Conservation (phyloP, 2,888 invertebrate genomes). For the Diabrotica balteata region DNA sequence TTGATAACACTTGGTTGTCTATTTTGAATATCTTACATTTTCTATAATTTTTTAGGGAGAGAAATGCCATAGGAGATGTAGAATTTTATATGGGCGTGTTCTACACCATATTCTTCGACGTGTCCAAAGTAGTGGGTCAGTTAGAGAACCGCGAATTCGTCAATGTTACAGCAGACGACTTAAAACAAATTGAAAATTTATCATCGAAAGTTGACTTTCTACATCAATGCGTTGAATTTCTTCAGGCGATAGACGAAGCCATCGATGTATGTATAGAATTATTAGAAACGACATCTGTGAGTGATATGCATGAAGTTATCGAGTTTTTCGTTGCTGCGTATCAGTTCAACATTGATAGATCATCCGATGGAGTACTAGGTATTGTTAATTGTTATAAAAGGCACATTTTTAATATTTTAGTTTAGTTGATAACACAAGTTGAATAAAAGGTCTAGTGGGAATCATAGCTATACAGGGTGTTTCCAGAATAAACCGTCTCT, state of each 20-base stretch:
- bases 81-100: slow-evolving; percentile 31
- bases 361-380: slow-evolving; percentile 70
- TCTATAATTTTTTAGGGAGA: not conserved
- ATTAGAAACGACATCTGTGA: slow-evolving; percentile 74
- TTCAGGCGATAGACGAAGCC: slow-evolving; percentile 45
- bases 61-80: slow-evolving; percentile 6
- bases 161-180: slow-evolving; percentile 39
- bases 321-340: slow-evolving; percentile 85
- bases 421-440: no score
- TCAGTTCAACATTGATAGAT: slow-evolving; percentile 78
- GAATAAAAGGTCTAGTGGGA: no score
- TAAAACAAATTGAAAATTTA: slow-evolving; percentile 61
- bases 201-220: slow-evolving; percentile 71
- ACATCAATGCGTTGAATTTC: slow-evolving; percentile 60
- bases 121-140: slow-evolving; percentile 23
- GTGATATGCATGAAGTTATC: slow-evolving; percentile 88
- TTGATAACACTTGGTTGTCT: no score
- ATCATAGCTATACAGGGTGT: no score
- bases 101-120: slow-evolving; percentile 31
- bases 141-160: slow-evolving; percentile 19
- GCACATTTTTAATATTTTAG: no score
- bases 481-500: no score
- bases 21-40: no score
- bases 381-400: not conserved
- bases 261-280: slow-evolving; percentile 71